Evolutionary conservation across 2,888 invertebrate species (phyloP), one percentile per base, ranked within the genome.

Genomic region (Dorcus parallelipipedus): DNA sequence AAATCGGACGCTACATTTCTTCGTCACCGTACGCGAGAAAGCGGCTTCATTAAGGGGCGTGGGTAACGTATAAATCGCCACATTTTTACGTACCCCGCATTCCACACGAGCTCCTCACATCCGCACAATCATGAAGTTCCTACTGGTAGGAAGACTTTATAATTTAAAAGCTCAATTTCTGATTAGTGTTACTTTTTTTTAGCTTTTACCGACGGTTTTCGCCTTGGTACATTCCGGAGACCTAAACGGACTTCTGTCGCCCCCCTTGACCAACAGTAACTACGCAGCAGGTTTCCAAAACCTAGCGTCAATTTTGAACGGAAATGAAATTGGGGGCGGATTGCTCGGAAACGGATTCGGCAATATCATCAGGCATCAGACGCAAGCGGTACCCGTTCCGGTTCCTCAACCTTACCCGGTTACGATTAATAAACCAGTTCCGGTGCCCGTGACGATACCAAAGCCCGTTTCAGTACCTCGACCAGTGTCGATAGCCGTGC

Each of bases 331-430:
- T 39, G 38, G 41, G 23, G 14, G 14, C 14, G 58, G 53, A 33
- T 40, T 50, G 8, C 23, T 39, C 4, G 50, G 7, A 7, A 42
- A 42, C 7, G 42, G 50, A 20, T 6, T 9, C 9, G 59, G 10
- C 6, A 42, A 7, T 4, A 33, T 33, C 26, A 33, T 70, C 62
- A 70, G 69, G 45, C 71, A 72, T 50, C 63, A 68, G 52, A 69
- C 67, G 9, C 69, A 73, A 68, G 58, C 65, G 20, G 65, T 73
- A 2, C 65, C 64, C 20, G 66, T 71, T 14, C 66, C 67, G 33
- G 71, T 75, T n/a, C 72, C 74, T 26, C 71, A 72, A 58, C 73
- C 74, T 9, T 67, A 45, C 10, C 72, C 71, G 47, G 73, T 74
- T 5, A 64, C 69, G 43, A 72, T 75, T 38, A 72, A 70, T 6